phyloP scores from a whole-genome alignment of 2,113 vertebrate genomes.

The Pogonocichla stellata region DNA sequence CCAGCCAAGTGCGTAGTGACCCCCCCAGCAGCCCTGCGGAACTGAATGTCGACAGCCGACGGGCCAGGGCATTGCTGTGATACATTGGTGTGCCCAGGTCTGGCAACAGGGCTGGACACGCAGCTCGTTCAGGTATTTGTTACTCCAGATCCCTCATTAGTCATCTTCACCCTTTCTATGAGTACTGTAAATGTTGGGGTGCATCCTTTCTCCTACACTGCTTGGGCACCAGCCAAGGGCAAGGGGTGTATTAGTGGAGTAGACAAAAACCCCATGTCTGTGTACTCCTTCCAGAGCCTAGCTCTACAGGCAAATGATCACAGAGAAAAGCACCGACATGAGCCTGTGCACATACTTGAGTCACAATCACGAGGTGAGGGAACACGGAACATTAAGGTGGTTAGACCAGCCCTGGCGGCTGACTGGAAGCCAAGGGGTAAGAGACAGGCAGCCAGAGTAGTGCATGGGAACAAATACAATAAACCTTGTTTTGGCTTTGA shows the following conservation, averaged over 20 bases:
- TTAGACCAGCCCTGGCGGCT: not conserved
- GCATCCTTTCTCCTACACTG: not conserved
- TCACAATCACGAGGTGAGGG: too few species aligned
- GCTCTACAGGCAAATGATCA: fast-evolving
- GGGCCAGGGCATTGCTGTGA: not conserved
- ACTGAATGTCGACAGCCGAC: not conserved
- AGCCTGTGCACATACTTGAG: not conserved
- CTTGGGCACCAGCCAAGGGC: not conserved
- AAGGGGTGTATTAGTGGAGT: not conserved
- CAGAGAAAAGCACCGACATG: not conserved
- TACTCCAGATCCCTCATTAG: not conserved
- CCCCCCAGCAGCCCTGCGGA: not conserved
- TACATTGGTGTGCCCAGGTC: too few species aligned
- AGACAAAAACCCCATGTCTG: fast-evolving
- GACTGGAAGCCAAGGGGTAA: fast-evolving
- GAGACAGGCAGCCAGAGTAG: not conserved
- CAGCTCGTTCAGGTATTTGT: not conserved
- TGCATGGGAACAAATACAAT: not conserved
- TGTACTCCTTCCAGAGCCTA: not conserved
- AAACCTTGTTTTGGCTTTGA: not conserved
- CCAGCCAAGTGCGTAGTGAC: not conserved
- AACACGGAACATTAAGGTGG: not conserved
- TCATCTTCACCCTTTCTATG: too few species aligned
- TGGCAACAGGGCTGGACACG: too few species aligned
- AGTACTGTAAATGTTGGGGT: too few species aligned